phyloP scores from a whole-genome alignment of 92 coral and sea anemone species.

The Montipora capitata region DNA sequence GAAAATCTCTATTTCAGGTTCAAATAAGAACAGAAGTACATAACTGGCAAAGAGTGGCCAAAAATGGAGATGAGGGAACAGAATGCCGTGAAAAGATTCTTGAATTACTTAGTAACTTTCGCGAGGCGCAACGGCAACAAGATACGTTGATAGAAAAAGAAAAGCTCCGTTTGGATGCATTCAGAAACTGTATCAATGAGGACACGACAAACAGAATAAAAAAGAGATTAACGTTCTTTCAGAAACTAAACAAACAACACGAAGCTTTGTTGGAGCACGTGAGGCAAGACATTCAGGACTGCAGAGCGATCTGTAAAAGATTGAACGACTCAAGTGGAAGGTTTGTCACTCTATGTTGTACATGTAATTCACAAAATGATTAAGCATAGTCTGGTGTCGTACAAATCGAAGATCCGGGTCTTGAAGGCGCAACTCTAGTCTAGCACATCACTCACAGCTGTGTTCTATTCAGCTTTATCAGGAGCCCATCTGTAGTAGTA shows the following conservation, averaged over 20 bases:
- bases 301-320: slow-evolving; percentile 92
- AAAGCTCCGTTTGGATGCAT: slow-evolving; percentile 92
- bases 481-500: no score
- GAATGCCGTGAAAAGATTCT: slow-evolving; percentile 93
- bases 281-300: slow-evolving; percentile 95
- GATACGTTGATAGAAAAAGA: slow-evolving; percentile 93
- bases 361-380: not conserved
- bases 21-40: slow-evolving; percentile 93
- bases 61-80: slow-evolving; percentile 86
- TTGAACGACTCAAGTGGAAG: slow-evolving; percentile 85
- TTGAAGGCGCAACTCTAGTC: no score
- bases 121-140: slow-evolving; percentile 92
- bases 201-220: slow-evolving; percentile 95
- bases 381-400: not conserved
- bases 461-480: no score
- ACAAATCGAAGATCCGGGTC: not conserved
- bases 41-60: slow-evolving; percentile 90
- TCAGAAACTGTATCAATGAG: slow-evolving; percentile 96
- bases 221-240: slow-evolving; percentile 92
- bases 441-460: no score
- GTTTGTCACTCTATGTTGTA: slow-evolving; percentile 43
- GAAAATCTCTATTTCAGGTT: slow-evolving; percentile 55
- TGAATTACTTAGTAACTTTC: slow-evolving; percentile 85
- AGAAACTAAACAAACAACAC: slow-evolving; percentile 88
- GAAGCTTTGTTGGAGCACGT: slow-evolving; percentile 90